A percentile compares a stretch with the other conserved stretches of the same genome.
These are phyloP conservation scores for Chrysochloris asiatica DNA, from an alignment of 2,113 vertebrate species.

Conservation along the genomic window DNA sequence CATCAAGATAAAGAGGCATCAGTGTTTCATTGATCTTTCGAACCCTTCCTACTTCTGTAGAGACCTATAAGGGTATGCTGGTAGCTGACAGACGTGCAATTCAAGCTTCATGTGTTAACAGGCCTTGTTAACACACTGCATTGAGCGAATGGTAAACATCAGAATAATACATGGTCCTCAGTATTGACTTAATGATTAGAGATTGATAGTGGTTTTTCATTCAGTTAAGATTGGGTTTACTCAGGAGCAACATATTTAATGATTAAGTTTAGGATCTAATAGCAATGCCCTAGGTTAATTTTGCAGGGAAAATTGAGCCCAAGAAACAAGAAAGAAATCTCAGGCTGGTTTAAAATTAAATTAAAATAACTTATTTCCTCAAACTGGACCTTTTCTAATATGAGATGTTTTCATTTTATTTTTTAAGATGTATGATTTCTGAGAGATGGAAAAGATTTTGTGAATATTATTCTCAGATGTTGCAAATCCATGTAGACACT, in stretches of 20 bases:
- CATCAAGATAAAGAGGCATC: slow-evolving; percentile 63
- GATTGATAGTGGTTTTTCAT: slow-evolving; percentile 54
- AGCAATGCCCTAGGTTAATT: slow-evolving; percentile 46
- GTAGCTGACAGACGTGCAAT: slow-evolving; percentile 66
- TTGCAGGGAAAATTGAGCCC: background rate
- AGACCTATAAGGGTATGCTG: slow-evolving; percentile 52
- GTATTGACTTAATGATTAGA: slow-evolving; percentile 57
- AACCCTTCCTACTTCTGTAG: slow-evolving; percentile 57
- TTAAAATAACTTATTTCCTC: slow-evolving; percentile 31
- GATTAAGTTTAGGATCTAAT: slow-evolving; percentile 61
- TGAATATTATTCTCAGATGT: slow-evolving; percentile 72
- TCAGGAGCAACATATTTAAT: slow-evolving; percentile 60
- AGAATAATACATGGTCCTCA: slow-evolving; percentile 53
- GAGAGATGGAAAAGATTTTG: slow-evolving; percentile 71
- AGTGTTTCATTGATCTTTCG: slow-evolving; percentile 70
- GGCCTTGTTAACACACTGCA: slow-evolving; percentile 58
- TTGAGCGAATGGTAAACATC: slow-evolving; percentile 52
- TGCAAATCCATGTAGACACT: background rate
- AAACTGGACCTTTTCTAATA: slow-evolving; percentile 45
- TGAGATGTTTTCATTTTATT: slow-evolving; percentile 1
- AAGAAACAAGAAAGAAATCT: slow-evolving; percentile 31
- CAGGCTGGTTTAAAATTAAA: slow-evolving; percentile 5
- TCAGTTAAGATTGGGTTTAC: slow-evolving; percentile 42
- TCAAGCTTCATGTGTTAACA: slow-evolving; percentile 61
- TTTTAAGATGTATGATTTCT: slow-evolving; percentile 32